These are phyloP conservation scores for Trichonephila clavata DNA, from an alignment of 1,140 invertebrate species.

Conservation along the genomic window DNA sequence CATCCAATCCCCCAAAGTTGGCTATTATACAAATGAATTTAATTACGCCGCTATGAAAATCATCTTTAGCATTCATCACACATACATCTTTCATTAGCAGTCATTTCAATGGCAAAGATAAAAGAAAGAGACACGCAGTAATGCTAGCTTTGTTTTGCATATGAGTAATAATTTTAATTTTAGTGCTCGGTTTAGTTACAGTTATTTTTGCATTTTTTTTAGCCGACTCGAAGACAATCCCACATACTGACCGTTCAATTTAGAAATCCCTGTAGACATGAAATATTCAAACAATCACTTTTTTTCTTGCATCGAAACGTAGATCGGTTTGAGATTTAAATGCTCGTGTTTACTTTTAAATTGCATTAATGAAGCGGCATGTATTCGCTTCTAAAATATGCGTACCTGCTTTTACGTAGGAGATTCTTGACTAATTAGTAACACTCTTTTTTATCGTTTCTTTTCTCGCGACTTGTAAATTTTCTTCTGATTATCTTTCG, in stretches of 20 bases:
- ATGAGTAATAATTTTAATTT: conserved; percentile 72
- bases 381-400: conserved; percentile 74
- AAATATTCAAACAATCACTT: conserved; percentile 73
- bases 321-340: conserved; percentile 76
- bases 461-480: conserved; percentile 65
- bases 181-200: conserved; percentile 52
- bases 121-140: conserved; percentile 45
- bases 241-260: conserved; percentile 73
- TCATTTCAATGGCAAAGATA: conserved; percentile 64
- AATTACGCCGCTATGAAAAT: conserved; percentile 70
- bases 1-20: conserved; percentile 50
- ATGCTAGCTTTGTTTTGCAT: conserved; percentile 67
- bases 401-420: conserved; percentile 30
- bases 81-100: conserved; percentile 74
- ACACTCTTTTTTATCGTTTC: conserved; percentile 47
- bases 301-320: conserved; percentile 65
- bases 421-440: conserved; percentile 72
- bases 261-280: conserved; percentile 56
- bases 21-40: conserved; percentile 77
- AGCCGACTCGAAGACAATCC: conserved; percentile 19
- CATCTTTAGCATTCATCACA: conserved; percentile 67
- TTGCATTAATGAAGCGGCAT: conserved; percentile 76
- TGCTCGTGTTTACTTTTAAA: conserved; percentile 75
- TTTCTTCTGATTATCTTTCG: conserved; percentile 75
- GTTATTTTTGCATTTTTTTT: conserved; percentile 41